Percentiles rank a stretch among this genome's conserved stretches.
phyloP scores from a whole-genome alignment of 1,140 invertebrate species.

The Lasaia peninsularis region DNA sequence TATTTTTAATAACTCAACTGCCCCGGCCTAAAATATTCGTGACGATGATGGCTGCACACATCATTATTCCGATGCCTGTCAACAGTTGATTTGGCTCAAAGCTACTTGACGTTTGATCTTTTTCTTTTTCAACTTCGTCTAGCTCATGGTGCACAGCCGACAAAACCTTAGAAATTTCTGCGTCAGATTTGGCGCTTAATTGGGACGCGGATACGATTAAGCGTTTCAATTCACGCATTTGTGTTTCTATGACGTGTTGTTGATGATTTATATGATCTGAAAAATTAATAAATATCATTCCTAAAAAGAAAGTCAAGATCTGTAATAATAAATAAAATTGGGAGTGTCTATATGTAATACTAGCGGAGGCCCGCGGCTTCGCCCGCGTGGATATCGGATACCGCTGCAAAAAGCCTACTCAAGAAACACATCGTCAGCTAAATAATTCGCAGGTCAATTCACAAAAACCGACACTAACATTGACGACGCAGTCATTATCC shows the following conservation, averaged over 20 bases:
- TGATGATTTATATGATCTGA: conserved; percentile 61
- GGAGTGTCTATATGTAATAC: too few relatives aligned
- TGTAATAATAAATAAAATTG: too few relatives aligned
- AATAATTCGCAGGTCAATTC: too few relatives aligned
- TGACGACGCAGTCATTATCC: too few relatives aligned
- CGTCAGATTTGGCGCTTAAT: conserved; percentile 56
- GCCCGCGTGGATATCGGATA: too few relatives aligned
- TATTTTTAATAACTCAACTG: conserved; percentile 43
- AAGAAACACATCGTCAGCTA: too few relatives aligned
- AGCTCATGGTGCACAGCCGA: conserved; percentile 55
- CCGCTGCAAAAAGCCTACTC: too few relatives aligned
- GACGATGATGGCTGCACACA: conserved; percentile 55
- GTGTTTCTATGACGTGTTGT: conserved; percentile 47
- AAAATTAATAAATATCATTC: too few relatives aligned
- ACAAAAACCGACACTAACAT: too few relatives aligned
- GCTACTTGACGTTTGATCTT: conserved; percentile 28
- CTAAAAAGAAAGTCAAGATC: too few relatives aligned
- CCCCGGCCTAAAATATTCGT: conserved; percentile 52
- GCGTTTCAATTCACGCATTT: conserved; percentile 52
- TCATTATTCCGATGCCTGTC: conserved; percentile 48
- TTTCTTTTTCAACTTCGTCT: conserved; percentile 49
- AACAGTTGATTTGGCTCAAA: conserved; percentile 55
- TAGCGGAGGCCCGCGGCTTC: too few relatives aligned
- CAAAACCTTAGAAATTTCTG: conserved; percentile 53
- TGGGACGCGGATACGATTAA: conserved; percentile 48